Base-by-base conservation (phyloP, 1,140 invertebrate genomes). In the Microvelia longipes region DNA sequence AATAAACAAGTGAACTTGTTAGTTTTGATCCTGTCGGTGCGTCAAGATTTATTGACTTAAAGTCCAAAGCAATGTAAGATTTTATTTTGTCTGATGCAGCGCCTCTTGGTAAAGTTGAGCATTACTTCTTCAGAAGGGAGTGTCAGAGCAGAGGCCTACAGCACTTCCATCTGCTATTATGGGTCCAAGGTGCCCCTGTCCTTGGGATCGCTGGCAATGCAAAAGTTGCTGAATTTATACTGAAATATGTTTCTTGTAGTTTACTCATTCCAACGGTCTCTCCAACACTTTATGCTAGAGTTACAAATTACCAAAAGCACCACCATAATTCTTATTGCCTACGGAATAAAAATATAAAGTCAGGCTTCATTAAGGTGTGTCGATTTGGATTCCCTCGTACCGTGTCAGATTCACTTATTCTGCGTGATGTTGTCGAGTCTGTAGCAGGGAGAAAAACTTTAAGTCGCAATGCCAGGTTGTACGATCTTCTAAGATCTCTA, bases 151-250 rank as follows among this genome's bases (percentile, higher is more conserved):
- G 74, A 66, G 73, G 72, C 28, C 50, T 65, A 29, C 71, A 72
- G 63, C 72, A 74, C 67, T 73, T 70, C 66, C 73, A 75, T 67
- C 29, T 73, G 24, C 1, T 75, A n/a, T 50, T 73, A n/a, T 75
- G 72, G 72, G 71, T 74, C 25, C 66, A 74, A 70, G 61, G 69
- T 68, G 73, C 72, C 2, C 75, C 73, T 19, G 62, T 74, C n/a
- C 35, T 72, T 24, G 69, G 67, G 14, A 27, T 66, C 26, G 68
- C 71, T 19, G 27, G 70, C 13, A 67, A 27, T 15, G 69, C 66
- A 68, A 75, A 80, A 71, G 75, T 79, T 1, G 73, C 73, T n/a
- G 27, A 71, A 25, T 80, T 79, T 67, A 78, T 79, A 72, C 35
- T 60, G n/a, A 76, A 78, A 70, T 77, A 78, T 71, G 71, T 77